Conservation (phyloP, 2,888 invertebrate genomes). For the Octonoba sinensis region DNA sequence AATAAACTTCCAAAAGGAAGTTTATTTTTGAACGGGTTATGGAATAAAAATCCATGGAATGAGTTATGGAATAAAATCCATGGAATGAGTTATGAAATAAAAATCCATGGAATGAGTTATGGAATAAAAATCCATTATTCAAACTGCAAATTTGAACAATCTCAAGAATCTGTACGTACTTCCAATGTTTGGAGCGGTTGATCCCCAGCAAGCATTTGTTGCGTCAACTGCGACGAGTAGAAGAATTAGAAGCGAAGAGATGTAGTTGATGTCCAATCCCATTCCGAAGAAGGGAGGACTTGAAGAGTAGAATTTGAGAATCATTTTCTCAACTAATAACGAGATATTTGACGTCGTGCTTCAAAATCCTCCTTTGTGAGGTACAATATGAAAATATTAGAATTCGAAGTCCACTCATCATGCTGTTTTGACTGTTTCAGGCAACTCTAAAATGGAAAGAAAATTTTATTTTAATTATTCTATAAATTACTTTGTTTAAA, state of each 20-base stretch:
- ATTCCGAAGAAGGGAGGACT: slow-evolving; percentile 3
- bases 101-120: not conserved
- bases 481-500: too few species aligned
- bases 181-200: slow-evolving; percentile 17
- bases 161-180: slow-evolving; percentile 6
- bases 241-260: slow-evolving; percentile 6
- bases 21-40: too few species aligned
- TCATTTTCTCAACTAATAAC: too few species aligned
- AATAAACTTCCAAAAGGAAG: too few species aligned
- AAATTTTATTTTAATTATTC: too few species aligned
- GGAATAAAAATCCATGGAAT: not conserved
- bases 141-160: not conserved
- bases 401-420: too few species aligned
- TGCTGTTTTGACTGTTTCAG: too few species aligned
- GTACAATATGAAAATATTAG: too few species aligned
- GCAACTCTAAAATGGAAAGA: too few species aligned
- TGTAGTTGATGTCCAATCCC: not conserved
- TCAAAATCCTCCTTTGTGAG: too few species aligned
- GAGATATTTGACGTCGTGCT: too few species aligned
- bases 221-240: not conserved
- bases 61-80: not conserved
- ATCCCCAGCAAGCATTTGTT: slow-evolving; percentile 27
- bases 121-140: not conserved
- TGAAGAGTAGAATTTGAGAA: too few species aligned
- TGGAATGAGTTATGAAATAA: not conserved